Conservation (phyloP, 1,140 invertebrate species). For the Thrips palmi region DNA sequence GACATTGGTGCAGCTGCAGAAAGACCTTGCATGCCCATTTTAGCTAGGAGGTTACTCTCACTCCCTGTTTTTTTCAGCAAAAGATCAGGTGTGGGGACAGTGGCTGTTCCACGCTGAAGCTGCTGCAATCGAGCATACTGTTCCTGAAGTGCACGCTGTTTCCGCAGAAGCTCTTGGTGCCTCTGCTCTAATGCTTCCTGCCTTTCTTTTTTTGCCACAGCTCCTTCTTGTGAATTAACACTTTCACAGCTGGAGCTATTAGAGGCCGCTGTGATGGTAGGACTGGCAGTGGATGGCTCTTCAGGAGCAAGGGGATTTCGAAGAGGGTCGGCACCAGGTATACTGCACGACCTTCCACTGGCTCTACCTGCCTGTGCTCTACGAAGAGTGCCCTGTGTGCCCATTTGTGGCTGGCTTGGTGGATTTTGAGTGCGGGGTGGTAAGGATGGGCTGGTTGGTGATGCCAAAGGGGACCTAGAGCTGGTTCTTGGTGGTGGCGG, state of each 20-base stretch:
- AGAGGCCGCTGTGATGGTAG: conserved; percentile 17
- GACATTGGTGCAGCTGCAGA: conserved; percentile 34
- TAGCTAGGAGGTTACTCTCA: conserved; percentile 69
- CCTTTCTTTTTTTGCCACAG: conserved; percentile 19
- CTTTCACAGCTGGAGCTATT: conserved; percentile 54
- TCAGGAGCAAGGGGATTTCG: too few species aligned
- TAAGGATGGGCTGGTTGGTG: conserved; percentile 45
- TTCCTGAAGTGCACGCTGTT: conserved; percentile 71
- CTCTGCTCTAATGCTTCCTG: conserved; percentile 61
- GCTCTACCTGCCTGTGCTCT: conserved; percentile 12
- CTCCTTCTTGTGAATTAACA: conserved; percentile 52
- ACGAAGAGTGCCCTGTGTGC: conserved; percentile 16
- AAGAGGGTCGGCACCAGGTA: background rate
- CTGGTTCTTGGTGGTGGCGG: conserved; percentile 70
- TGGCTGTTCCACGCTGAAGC: conserved; percentile 54
- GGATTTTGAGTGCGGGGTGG: conserved; percentile 28
- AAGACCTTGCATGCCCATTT: conserved; percentile 47
- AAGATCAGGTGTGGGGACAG: conserved; percentile 35
- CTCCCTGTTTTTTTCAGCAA: conserved; percentile 74
- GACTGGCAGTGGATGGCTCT: background rate
- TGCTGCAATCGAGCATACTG: conserved; percentile 74
- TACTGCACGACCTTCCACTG: conserved; percentile 19
- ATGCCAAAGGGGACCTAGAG: conserved; percentile 61
- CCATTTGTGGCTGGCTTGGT: conserved; percentile 20
- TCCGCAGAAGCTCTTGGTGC: conserved; percentile 67